Percentiles rank a stretch among this genome's conserved stretches.
Conservation (phyloP, 2,888 invertebrate species). For the Brachyopa scutellaris region DNA sequence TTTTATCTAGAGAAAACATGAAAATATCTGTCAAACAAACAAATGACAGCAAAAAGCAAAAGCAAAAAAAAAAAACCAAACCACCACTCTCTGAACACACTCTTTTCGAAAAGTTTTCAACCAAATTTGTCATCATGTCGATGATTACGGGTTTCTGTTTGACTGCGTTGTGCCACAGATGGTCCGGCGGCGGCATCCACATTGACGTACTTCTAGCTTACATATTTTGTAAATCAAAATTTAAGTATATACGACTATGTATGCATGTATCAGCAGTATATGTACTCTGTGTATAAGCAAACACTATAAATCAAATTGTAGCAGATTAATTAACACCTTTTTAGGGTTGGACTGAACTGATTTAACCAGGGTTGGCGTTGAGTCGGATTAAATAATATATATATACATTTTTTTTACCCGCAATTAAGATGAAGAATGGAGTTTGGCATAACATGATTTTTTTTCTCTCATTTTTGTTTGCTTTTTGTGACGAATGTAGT, state of each 20-base stretch:
- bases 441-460: too few relatives aligned
- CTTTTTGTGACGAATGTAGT: constrained; percentile 58
- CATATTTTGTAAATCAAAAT: constrained; percentile 1
- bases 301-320: constrained; percentile 71
- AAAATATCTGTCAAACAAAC: constrained; percentile 45
- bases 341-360: constrained; percentile 63
- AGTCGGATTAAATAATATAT: constrained; percentile 66
- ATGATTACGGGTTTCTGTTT: constrained; percentile 57
- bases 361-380: constrained; percentile 54
- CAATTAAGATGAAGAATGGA: constrained; percentile 65
- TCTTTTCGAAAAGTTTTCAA: not conserved
- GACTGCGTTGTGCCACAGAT: constrained; percentile 58
- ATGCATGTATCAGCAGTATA: constrained; percentile 35
- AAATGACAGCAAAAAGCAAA: too few relatives aligned
- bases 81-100: constrained; percentile 9
- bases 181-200: constrained; percentile 34
- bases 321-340: constrained; percentile 73
- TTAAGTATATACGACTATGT: not conserved
- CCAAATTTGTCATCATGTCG: constrained; percentile 69
- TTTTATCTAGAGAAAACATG: constrained; percentile 25
- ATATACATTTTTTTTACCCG: constrained; percentile 50
- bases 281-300: constrained; percentile 57
- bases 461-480: too few relatives aligned
- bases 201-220: constrained; percentile 28
- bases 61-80: not conserved